A percentile compares a stretch with the other conserved stretches of the same genome.
Evolutionary conservation across 2,888 invertebrate genomes (phyloP).

Genomic region (Philonicus albiceps): DNA sequence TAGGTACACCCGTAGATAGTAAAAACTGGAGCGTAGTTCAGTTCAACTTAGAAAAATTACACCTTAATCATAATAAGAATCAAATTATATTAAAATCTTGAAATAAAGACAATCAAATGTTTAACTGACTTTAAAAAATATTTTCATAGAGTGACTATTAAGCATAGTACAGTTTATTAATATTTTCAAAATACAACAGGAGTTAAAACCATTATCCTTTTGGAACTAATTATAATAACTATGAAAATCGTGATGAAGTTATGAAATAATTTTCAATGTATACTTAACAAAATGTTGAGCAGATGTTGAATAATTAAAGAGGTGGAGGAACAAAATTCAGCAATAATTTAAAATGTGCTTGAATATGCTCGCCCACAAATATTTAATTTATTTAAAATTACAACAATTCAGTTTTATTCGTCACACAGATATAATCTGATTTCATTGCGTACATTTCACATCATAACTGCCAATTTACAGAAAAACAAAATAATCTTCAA

Average conservation of each 20-base stretch:
- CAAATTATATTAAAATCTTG: too few species aligned
- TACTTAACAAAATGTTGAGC: too few species aligned
- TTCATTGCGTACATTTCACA: not conserved
- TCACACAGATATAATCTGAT: not conserved
- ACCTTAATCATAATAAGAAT: not conserved
- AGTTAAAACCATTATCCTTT: not conserved
- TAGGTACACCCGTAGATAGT: too few species aligned
- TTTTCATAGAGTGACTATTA: too few species aligned
- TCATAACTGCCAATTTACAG: not conserved
- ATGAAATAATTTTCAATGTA: not conserved
- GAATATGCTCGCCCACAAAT: not conserved
- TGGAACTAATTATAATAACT: not conserved
- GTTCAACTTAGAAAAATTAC: too few species aligned
- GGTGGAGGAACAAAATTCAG: not conserved
- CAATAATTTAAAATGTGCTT: not conserved
- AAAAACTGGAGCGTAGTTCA: too few species aligned
- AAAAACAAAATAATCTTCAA: not conserved
- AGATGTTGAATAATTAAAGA: not conserved
- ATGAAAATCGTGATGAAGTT: not conserved
- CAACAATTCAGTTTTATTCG: not conserved
- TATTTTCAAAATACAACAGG: too few species aligned
- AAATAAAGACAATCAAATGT: too few species aligned
- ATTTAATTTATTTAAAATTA: not conserved
- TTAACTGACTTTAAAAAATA: too few species aligned
- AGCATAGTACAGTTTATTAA: too few species aligned